These are phyloP conservation scores for Thripadectes ignobilis DNA, from an alignment of 2,797 vertebrate genomes.

Conservation along the genomic window DNA sequence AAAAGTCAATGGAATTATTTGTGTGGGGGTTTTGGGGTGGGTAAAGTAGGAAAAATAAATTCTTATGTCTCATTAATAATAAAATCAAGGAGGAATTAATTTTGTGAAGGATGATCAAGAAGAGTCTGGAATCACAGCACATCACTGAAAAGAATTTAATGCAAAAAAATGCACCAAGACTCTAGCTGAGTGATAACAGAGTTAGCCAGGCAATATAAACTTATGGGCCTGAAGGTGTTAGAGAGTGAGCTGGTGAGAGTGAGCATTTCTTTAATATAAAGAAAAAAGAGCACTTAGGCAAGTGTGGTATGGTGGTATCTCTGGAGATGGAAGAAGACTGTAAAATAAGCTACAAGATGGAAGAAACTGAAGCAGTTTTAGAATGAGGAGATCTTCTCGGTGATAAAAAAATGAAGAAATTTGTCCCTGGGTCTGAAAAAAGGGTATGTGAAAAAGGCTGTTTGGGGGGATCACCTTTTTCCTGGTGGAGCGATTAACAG, in stretches of 20 bases:
- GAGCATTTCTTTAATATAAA: background rate
- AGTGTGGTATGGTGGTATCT: background rate
- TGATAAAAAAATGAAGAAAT: background rate
- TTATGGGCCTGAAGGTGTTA: background rate
- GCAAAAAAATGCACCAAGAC: background rate
- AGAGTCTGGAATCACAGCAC: background rate
- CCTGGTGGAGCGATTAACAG: background rate
- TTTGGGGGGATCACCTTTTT: background rate
- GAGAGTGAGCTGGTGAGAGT: background rate
- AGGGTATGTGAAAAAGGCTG: background rate
- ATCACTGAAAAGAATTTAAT: background rate
- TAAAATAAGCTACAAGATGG: background rate
- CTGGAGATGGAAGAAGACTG: background rate
- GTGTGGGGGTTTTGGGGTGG: fast-evolving
- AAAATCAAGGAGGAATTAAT: background rate
- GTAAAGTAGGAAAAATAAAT: background rate
- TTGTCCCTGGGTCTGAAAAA: background rate
- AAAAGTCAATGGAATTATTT: background rate
- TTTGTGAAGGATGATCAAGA: background rate
- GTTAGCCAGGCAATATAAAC: background rate
- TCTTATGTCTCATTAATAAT: background rate
- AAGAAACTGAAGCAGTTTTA: background rate
- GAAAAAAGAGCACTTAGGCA: background rate
- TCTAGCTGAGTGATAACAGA: background rate
- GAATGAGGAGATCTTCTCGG: background rate